Evolutionary conservation across 2,113 vertebrate species (phyloP).

Genomic region (Daubentonia madagascariensis): DNA sequence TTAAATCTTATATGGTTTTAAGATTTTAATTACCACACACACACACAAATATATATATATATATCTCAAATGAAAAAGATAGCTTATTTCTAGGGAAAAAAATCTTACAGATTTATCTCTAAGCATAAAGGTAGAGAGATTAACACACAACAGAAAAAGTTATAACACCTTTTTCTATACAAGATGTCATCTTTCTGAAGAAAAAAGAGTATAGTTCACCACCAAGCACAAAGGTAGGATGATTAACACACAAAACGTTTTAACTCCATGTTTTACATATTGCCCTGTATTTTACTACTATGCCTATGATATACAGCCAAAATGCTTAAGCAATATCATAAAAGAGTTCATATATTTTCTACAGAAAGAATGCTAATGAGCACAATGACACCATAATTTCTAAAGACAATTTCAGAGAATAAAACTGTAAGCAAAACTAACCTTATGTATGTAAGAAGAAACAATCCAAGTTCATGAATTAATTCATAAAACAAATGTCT

Average conservation of each 20-base stretch:
- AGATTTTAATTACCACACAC: background rate
- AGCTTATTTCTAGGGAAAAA: background rate
- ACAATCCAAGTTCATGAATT: background rate
- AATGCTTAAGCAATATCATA: background rate
- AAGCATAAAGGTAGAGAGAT: background rate
- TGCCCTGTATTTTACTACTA: background rate
- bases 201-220: background rate
- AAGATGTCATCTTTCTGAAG: background rate
- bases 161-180: background rate
- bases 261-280: background rate
- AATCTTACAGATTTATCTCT: background rate
- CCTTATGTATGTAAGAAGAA: background rate
- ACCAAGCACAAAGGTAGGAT: background rate
- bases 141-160: background rate
- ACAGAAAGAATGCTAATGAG: background rate
- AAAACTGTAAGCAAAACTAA: background rate
- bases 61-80: background rate
- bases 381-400: background rate
- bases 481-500: background rate
- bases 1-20: constrained; percentile 4
- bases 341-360: background rate
- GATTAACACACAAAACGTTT: background rate
- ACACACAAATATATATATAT: background rate
- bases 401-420: background rate
- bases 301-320: background rate